Conservation (phyloP, 2,888 invertebrate species). For the Macroteleia sp. region DNA sequence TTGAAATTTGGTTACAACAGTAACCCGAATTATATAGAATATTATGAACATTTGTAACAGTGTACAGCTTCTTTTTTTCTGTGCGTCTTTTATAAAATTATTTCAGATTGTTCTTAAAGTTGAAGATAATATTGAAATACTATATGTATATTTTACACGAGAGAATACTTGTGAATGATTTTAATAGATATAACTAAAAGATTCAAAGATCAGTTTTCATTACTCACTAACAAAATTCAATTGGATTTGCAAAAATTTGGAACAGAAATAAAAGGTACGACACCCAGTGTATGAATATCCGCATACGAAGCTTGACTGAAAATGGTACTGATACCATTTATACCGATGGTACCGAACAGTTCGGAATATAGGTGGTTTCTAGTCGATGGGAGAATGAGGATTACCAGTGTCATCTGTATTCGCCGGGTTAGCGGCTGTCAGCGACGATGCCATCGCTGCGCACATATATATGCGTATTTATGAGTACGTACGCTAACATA, state of each 20-base stretch:
- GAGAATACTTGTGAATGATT: too few species aligned
- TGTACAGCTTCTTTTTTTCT: too few species aligned
- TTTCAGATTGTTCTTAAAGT: too few species aligned
- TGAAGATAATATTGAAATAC: too few species aligned
- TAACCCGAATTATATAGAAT: too few species aligned
- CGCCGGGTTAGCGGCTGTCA: constrained; percentile 82
- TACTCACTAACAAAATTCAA: constrained; percentile 26
- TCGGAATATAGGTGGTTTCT: constrained; percentile 77
- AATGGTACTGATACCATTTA: constrained; percentile 50
- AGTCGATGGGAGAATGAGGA: constrained; percentile 81
- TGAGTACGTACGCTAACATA: constrained; percentile 33
- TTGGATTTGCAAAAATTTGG: constrained; percentile 29
- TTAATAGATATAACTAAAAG: too few species aligned
- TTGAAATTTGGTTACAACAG: too few species aligned
- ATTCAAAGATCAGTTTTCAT: too few species aligned
- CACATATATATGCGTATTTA: constrained; percentile 32
- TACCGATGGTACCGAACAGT: constrained; percentile 26
- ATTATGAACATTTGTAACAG: too few species aligned
- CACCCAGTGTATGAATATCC: constrained; percentile 44
- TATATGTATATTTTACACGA: too few species aligned
- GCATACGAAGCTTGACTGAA: constrained; percentile 52
- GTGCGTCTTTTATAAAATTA: too few species aligned
- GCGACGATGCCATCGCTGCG: constrained; percentile 74
- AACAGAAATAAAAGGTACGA: constrained; percentile 45
- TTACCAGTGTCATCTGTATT: constrained; percentile 76